These are phyloP conservation scores for Lordiphosa fenestrarum DNA, from an alignment of 2,888 invertebrate genomes.

Conservation along the genomic window DNA sequence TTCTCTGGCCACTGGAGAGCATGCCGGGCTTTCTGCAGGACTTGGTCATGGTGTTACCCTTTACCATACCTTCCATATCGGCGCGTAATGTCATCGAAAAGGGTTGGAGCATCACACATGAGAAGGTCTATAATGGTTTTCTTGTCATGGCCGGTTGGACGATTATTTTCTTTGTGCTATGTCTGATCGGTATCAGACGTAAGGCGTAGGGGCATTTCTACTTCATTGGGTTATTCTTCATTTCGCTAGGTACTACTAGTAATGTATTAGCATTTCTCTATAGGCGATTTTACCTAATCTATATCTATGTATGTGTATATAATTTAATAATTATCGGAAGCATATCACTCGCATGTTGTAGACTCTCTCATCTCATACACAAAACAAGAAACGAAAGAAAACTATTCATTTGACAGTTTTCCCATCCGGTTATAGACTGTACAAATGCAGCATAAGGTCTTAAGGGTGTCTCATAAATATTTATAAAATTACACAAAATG, in stretches of 20 bases:
- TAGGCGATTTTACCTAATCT: conserved; percentile 62
- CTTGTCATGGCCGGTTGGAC: conserved; percentile 86
- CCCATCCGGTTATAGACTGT: conserved; percentile 1
- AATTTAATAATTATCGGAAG: conserved; percentile 70
- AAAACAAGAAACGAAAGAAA: conserved; percentile 18
- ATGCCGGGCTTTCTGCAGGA: conserved; percentile 84
- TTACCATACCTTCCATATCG: conserved; percentile 89
- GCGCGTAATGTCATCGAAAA: conserved; percentile 88
- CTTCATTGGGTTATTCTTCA: conserved; percentile 19
- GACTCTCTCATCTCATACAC: conserved; percentile 53
- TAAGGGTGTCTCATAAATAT: conserved; percentile 67
- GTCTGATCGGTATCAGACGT: conserved; percentile 82
- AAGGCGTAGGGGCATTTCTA: conserved; percentile 75
- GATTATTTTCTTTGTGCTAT: conserved; percentile 82
- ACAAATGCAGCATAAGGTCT: conserved; percentile 47
- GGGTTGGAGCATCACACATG: conserved; percentile 86
- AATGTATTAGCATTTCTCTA: conserved; percentile 60
- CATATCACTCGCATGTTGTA: conserved; percentile 69
- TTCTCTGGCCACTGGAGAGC: conserved; percentile 86
- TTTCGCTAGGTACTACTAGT: conserved; percentile 33
- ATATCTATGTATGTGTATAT: conserved; percentile 32
- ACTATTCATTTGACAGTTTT: conserved; percentile 19
- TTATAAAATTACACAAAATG: conserved; percentile 54
- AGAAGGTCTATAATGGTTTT: conserved; percentile 88
- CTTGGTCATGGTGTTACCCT: conserved; percentile 86